These are phyloP conservation scores for Sinonovacula constricta DNA, from an alignment of 1,140 invertebrate species.

Conservation along the genomic window DNA sequence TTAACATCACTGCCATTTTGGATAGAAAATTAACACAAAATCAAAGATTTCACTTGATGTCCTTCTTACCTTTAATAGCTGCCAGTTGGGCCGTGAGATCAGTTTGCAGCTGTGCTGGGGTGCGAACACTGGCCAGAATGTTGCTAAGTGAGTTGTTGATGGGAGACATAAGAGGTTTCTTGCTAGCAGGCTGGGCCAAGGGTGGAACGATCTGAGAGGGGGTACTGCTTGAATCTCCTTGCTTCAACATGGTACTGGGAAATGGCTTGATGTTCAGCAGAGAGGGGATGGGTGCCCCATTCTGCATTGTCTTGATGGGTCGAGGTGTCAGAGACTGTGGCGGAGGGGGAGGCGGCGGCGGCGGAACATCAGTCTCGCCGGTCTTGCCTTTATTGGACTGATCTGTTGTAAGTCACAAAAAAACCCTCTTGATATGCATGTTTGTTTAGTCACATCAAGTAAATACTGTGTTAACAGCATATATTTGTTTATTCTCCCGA, in stretches of 20 bases:
- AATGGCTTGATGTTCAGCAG: conserved; percentile 13
- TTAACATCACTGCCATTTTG: too few species aligned
- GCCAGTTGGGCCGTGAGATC: conserved; percentile 47
- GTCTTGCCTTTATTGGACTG: too few species aligned
- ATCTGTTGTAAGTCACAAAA: too few species aligned
- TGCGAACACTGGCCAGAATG: conserved; percentile 34
- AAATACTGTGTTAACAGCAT: too few species aligned
- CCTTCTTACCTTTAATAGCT: conserved; percentile 40
- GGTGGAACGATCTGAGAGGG: background rate
- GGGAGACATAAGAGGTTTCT: background rate
- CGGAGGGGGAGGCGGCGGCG: conserved; percentile 39
- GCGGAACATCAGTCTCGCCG: conserved; percentile 29
- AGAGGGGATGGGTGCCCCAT: conserved; percentile 28
- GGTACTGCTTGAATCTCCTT: background rate
- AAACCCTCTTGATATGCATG: too few species aligned
- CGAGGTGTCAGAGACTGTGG: background rate
- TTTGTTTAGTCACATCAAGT: too few species aligned
- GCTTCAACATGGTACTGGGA: background rate
- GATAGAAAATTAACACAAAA: too few species aligned
- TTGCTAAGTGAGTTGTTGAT: conserved; percentile 23
- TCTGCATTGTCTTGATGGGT: conserved; percentile 12
- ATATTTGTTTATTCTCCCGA: too few species aligned
- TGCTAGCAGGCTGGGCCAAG: conserved; percentile 5
- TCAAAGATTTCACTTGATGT: too few species aligned
- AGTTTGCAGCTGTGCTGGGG: conserved; percentile 38